A percentile compares a stretch with the other conserved stretches of the same genome.
phyloP scores from a whole-genome alignment of 2,797 vertebrate species.

The Periophthalmus magnuspinnatus region DNA sequence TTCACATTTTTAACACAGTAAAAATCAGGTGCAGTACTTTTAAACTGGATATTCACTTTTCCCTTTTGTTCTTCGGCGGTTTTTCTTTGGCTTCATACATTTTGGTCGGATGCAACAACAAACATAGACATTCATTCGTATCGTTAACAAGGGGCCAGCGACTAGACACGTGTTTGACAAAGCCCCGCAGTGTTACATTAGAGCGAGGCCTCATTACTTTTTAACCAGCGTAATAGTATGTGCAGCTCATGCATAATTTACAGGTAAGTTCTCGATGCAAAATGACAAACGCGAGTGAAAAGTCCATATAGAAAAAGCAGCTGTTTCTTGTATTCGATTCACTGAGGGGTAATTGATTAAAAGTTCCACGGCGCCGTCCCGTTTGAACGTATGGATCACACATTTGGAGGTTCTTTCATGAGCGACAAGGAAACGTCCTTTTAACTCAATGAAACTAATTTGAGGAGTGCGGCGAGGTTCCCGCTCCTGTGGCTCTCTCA shows the following conservation, averaged over 20 bases:
- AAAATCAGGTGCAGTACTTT: not conserved
- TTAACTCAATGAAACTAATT: conserved; percentile 34
- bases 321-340: conserved; percentile 31
- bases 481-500: conserved; percentile 28
- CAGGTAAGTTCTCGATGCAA: conserved; percentile 64
- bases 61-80: not conserved
- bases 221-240: conserved; percentile 76
- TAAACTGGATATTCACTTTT: not conserved
- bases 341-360: conserved; percentile 36
- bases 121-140: conserved; percentile 55
- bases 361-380: conserved; percentile 1
- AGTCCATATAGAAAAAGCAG: conserved; percentile 52
- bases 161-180: conserved; percentile 56
- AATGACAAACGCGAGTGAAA: conserved; percentile 62
- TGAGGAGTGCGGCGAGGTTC: conserved; percentile 28
- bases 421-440: conserved; percentile 25
- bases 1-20: no score
- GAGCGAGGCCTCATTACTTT: conserved; percentile 74
- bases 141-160: conserved; percentile 58
- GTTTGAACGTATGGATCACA: conserved; percentile 24
- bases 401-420: conserved; percentile 34
- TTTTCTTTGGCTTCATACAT: not conserved
- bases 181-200: conserved; percentile 74
- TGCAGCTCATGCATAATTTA: conserved; percentile 78
- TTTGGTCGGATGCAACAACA: conserved; percentile 53